Evolutionary conservation across 2,113 vertebrate genomes (phyloP).

Genomic region (Thalassarche chlororhynchos): DNA sequence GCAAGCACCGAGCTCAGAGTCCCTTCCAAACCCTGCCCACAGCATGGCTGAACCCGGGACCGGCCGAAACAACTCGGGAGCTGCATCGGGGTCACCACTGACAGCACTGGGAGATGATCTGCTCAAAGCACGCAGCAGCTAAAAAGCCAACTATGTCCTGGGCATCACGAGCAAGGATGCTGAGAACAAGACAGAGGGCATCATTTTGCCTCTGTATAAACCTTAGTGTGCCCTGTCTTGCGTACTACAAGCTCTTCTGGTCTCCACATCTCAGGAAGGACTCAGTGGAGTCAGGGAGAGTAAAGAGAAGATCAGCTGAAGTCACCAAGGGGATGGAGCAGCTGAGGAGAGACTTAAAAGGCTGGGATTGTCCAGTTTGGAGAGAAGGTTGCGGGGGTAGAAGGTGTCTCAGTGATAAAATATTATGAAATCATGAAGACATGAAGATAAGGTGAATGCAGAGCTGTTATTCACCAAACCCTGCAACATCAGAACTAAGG

Average conservation of each 20-base stretch:
- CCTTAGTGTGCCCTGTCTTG: neutral
- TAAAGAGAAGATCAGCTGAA: neutral
- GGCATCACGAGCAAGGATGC: neutral
- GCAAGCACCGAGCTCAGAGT: neutral
- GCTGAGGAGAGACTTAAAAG: neutral
- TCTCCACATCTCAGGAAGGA: neutral
- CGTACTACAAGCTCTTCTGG: neutral
- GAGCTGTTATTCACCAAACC: neutral
- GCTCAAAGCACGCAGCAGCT: neutral
- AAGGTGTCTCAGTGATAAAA: neutral
- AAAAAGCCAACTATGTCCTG: neutral
- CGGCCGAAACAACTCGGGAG: rapidly evolving
- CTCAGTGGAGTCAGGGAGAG: neutral
- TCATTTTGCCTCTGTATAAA: neutral
- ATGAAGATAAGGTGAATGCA: neutral
- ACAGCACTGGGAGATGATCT: neutral
- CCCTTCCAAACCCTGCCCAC: neutral
- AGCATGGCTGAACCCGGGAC: neutral
- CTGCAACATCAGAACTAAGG: neutral
- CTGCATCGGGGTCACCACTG: neutral
- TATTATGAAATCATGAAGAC: neutral
- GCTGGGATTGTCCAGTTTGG: neutral
- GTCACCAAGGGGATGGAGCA: neutral
- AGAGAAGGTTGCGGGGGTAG: neutral
- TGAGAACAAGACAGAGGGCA: neutral